Conservation (phyloP, 2,888 invertebrate genomes). For the Taphrorychus bicolor region DNA sequence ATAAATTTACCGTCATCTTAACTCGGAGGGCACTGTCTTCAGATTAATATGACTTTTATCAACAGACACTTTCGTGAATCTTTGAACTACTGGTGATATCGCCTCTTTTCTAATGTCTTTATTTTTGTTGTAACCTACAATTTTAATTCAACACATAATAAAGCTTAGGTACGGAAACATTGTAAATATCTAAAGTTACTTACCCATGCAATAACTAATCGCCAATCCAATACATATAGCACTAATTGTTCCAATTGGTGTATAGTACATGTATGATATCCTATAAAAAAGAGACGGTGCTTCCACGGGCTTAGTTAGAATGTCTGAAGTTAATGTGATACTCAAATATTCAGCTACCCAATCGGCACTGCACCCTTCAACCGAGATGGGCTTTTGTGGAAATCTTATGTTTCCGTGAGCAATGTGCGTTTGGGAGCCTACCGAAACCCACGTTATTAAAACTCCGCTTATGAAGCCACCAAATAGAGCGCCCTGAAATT, state of each 20-base stretch:
- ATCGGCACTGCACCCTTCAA: conserved; percentile 52
- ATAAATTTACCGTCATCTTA: not conserved
- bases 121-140: conserved; percentile 4
- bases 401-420: conserved; percentile 68
- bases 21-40: not conserved
- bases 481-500: conserved; percentile 67
- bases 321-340: conserved; percentile 43
- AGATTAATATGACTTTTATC: not conserved
- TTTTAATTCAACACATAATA: not conserved
- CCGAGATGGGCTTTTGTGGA: conserved; percentile 68
- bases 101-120: not conserved
- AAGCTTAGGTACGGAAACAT: too few species aligned
- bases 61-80: not conserved
- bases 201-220: conserved; percentile 72
- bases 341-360: conserved; percentile 55
- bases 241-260: conserved; percentile 72
- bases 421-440: conserved; percentile 74
- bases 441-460: conserved; percentile 72
- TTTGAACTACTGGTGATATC: conserved; percentile 7
- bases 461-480: conserved; percentile 69
- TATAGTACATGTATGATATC: conserved; percentile 81
- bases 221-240: conserved; percentile 70
- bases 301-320: conserved; percentile 12
- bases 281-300: conserved; percentile 49
- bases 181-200: too few species aligned